A percentile compares a stretch with the other conserved stretches of the same genome.
Evolutionary conservation across 2,113 vertebrate species (phyloP).

Genomic region (Corythaeola cristata): DNA sequence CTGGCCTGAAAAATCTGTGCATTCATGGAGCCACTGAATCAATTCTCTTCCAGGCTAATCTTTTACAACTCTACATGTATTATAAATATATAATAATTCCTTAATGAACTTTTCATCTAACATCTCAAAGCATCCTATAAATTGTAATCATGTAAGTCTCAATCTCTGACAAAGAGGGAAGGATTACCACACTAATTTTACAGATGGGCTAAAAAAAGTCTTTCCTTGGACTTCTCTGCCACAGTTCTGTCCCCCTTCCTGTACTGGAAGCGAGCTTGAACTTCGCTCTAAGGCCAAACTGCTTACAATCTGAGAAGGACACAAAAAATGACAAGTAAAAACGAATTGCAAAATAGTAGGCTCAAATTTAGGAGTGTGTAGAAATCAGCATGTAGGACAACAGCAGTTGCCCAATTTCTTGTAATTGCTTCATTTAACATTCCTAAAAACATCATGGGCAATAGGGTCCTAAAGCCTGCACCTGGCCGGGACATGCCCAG

Average conservation of each 20-base stretch:
- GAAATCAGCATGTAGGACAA: neutral
- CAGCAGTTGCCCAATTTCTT: neutral
- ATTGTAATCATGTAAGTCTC: neutral
- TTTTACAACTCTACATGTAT: neutral
- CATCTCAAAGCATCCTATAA: neutral
- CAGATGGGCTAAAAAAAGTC: neutral
- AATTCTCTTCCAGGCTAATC: neutral
- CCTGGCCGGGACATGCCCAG: rapidly evolving
- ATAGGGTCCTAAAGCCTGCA: neutral
- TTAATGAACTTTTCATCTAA: neutral
- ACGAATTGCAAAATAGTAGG: neutral
- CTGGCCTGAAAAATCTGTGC: neutral
- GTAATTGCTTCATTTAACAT: neutral
- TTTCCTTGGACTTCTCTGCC: neutral
- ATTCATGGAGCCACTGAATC: neutral
- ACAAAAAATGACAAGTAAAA: neutral
- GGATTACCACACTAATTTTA: neutral
- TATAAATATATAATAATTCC: neutral
- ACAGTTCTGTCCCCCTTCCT: neutral
- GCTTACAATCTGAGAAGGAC: neutral
- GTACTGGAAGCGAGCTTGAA: neutral
- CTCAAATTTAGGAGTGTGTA: neutral
- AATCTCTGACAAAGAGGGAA: neutral
- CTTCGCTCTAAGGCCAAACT: neutral
- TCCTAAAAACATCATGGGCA: neutral